Percentiles rank a stretch among this genome's conserved stretches.
These are phyloP conservation scores for Phania funesta DNA, from an alignment of 2,888 invertebrate genomes.

Conservation along the genomic window DNA sequence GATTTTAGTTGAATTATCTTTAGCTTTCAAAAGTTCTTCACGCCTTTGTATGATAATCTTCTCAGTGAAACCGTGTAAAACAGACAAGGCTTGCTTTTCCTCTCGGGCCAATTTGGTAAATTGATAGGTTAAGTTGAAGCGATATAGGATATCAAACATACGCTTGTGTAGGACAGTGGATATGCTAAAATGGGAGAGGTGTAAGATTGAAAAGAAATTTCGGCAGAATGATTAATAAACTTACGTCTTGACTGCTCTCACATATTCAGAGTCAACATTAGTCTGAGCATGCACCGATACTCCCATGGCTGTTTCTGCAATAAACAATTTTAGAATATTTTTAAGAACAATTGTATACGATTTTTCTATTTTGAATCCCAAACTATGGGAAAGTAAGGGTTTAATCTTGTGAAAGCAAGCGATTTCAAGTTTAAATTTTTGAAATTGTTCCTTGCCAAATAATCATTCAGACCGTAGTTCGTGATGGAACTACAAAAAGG, in stretches of 20 bases:
- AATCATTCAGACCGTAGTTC: too few relatives aligned
- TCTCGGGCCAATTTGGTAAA: constrained; percentile 83
- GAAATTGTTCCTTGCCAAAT: too few relatives aligned
- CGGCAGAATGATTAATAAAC: constrained; percentile 63
- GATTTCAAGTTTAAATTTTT: too few relatives aligned
- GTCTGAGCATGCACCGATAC: constrained; percentile 86
- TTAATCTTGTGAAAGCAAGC: too few relatives aligned
- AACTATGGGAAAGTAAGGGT: too few relatives aligned
- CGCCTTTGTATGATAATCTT: constrained; percentile 82
- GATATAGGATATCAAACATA: constrained; percentile 78
- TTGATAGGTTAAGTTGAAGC: constrained; percentile 79
- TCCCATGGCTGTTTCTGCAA: constrained; percentile 92
- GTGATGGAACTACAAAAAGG: too few relatives aligned
- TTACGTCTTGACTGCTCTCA: constrained; percentile 87
- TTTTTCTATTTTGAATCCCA: too few relatives aligned
- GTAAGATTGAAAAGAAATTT: neutral
- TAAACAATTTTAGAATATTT: constrained; percentile 26
- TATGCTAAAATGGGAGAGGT: constrained; percentile 70
- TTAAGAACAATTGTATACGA: too few relatives aligned
- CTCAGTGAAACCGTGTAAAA: constrained; percentile 82
- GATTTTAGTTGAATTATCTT: constrained; percentile 11
- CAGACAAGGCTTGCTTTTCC: constrained; percentile 81
- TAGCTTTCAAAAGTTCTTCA: constrained; percentile 75
- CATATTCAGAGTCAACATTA: constrained; percentile 86
- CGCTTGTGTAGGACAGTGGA: constrained; percentile 78